Conservation (phyloP, 2,888 invertebrate genomes). For the Metacarcinus magister region DNA sequence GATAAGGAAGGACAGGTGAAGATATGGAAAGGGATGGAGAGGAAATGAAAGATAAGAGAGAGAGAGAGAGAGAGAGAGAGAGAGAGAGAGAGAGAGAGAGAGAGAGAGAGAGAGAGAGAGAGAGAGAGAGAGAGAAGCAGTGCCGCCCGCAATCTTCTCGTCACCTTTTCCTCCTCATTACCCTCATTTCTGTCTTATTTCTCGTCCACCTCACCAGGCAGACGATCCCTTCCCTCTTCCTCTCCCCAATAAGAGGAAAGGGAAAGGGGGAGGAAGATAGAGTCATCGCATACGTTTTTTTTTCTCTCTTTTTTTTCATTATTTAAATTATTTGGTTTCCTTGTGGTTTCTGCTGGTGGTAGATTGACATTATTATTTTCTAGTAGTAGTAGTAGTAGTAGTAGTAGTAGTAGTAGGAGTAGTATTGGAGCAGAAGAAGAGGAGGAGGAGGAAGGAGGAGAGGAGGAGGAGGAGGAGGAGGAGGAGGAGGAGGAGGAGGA, state of each 20-base stretch:
- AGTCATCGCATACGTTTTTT: neutral
- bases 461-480: no score
- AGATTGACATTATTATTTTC: no score
- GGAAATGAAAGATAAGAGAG: neutral
- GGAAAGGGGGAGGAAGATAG: neutral
- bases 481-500: neutral
- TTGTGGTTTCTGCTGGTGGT: no score
- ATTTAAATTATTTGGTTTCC: no score
- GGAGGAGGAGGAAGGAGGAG: neutral
- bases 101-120: slow-evolving; percentile 29
- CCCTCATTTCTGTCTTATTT: neutral
- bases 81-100: neutral
- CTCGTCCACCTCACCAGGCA: neutral
- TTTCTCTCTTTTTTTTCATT: no score
- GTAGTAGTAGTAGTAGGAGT: no score
- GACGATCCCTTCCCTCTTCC: neutral
- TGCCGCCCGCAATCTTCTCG: neutral
- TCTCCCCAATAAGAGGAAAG: neutral
- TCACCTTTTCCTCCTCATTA: neutral
- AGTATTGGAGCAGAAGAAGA: neutral
- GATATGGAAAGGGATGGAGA: neutral
- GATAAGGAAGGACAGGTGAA: neutral
- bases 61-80: neutral
- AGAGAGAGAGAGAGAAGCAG: neutral
- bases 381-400: no score